A percentile compares a stretch with the other conserved stretches of the same genome.
phyloP scores from a whole-genome alignment of 2,888 invertebrate species.

The Leptopilina myrica region DNA sequence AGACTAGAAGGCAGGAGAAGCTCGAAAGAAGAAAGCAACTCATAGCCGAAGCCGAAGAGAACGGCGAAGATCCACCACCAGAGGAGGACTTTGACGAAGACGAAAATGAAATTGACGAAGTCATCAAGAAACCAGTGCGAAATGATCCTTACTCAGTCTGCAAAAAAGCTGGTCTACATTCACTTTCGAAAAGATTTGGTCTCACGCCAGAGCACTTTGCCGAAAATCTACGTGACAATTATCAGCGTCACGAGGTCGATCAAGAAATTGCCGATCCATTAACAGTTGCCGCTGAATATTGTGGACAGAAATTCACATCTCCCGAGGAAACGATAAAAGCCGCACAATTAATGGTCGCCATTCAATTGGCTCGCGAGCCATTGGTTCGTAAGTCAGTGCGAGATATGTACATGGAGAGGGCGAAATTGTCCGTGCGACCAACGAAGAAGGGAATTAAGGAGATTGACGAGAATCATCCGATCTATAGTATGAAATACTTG shows the following conservation, averaged over 20 bases:
- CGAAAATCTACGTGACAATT: conserved; percentile 96
- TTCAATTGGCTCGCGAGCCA: conserved; percentile 95
- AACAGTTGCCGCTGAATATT: conserved; percentile 88
- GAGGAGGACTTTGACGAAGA: conserved; percentile 79
- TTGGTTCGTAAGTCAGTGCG: conserved; percentile 89
- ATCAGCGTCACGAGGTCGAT: conserved; percentile 96
- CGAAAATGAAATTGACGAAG: conserved; percentile 78
- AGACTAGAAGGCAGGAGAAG: conserved; percentile 80
- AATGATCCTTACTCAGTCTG: conserved; percentile 94
- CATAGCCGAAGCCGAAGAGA: conserved; percentile 82
- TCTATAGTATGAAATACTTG: conserved; percentile 92
- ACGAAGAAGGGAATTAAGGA: conserved; percentile 95
- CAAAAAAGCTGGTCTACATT: conserved; percentile 89
- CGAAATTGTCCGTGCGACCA: conserved; percentile 88
- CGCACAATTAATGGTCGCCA: conserved; percentile 95
- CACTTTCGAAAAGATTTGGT: conserved; percentile 93
- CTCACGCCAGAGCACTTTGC: conserved; percentile 96
- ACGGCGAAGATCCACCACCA: conserved; percentile 81
- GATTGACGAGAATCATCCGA: conserved; percentile 96
- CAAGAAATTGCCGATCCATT: conserved; percentile 90
- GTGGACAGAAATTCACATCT: conserved; percentile 73
- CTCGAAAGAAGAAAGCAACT: conserved; percentile 76
- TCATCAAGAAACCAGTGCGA: conserved; percentile 91
- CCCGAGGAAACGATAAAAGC: conserved; percentile 92
- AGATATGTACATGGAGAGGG: conserved; percentile 92